Percentiles rank a stretch among this genome's conserved stretches.
Evolutionary conservation across 2,888 invertebrate genomes (phyloP).

Genomic region (Synergus itoensis): DNA sequence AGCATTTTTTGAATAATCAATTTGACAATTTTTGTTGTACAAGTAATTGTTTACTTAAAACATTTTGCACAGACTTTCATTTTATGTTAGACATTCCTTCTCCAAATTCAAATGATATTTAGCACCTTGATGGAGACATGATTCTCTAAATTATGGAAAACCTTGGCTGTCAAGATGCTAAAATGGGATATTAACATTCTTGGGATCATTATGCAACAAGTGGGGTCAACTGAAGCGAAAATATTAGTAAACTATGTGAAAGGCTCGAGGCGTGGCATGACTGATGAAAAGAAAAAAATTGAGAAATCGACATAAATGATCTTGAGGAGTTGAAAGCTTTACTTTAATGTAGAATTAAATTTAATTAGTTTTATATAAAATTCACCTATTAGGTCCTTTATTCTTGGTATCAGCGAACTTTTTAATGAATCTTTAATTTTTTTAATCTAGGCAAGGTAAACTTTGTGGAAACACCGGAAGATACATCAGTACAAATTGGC

Average conservation of each 20-base stretch:
- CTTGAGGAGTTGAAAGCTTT: constrained; percentile 15
- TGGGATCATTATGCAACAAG: constrained; percentile 37
- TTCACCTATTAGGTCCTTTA: background rate
- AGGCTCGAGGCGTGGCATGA: constrained; percentile 35
- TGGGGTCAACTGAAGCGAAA: constrained; percentile 32
- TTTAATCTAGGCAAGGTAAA: constrained; percentile 68
- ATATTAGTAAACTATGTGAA: constrained; percentile 41
- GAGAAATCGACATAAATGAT: constrained; percentile 21
- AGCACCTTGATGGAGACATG: background rate
- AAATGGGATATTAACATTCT: constrained; percentile 31
- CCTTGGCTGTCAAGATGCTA: constrained; percentile 26
- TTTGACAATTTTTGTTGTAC: background rate
- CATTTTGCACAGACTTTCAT: background rate
- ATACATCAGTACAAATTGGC: constrained; percentile 67
- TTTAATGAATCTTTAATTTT: background rate
- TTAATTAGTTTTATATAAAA: background rate
- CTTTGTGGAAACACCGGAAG: constrained; percentile 71
- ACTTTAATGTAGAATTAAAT: background rate
- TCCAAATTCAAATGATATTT: background rate
- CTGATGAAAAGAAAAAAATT: constrained; percentile 39
- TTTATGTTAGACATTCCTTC: background rate
- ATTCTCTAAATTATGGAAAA: constrained; percentile 17
- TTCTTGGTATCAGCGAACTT: background rate
- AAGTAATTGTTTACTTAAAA: background rate
- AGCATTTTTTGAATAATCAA: background rate